Conservation (phyloP, 2,113 vertebrate species). For the Benitochromis conjunctus region DNA sequence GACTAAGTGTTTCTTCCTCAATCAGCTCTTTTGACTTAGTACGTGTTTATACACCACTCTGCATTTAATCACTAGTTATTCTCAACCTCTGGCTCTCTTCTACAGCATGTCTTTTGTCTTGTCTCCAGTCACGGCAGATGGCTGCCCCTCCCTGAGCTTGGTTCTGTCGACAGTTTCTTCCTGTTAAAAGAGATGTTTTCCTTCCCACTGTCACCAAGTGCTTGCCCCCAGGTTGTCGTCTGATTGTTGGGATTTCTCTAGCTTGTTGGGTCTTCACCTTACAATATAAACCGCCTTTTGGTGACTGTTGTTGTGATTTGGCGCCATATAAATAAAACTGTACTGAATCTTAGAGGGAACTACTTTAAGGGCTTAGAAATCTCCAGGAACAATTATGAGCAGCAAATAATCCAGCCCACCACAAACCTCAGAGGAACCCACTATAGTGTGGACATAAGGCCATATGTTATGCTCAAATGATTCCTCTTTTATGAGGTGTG, state of each 20-base stretch:
- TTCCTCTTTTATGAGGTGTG: constrained; percentile 30
- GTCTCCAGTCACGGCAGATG: not conserved
- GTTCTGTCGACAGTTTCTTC: not conserved
- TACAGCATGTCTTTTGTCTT: not conserved
- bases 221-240: accelerated
- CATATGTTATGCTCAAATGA: constrained; percentile 22
- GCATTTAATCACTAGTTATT: not conserved
- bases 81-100: accelerated
- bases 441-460: constrained; percentile 17
- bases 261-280: not conserved
- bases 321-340: not conserved
- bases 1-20: not conserved
- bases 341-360: not conserved
- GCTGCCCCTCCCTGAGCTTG: accelerated
- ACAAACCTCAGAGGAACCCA: constrained; percentile 10
- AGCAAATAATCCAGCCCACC: constrained; percentile 25
- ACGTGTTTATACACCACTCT: not conserved
- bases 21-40: not conserved
- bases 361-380: constrained; percentile 33
- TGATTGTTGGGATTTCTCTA: not conserved
- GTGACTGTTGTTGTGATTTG: not conserved
- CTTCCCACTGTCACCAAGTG: not conserved
- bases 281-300: accelerated
- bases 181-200: not conserved
- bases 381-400: constrained; percentile 45